Evolutionary conservation across 2,888 invertebrate genomes (phyloP).

Genomic region (Amphipoea lucens): DNA sequence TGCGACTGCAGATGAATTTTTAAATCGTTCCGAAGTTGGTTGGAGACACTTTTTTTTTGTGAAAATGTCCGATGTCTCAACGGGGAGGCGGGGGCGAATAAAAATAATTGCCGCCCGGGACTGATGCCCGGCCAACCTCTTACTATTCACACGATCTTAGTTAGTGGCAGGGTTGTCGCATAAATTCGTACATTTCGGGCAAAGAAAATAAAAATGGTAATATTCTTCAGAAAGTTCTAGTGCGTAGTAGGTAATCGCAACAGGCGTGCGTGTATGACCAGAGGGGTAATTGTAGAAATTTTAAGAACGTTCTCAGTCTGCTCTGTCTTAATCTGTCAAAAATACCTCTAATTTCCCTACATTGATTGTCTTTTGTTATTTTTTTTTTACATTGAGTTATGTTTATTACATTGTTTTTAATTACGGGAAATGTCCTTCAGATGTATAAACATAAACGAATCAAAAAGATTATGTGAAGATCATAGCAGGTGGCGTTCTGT

Average conservation of each 20-base stretch:
- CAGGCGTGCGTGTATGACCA: not conserved
- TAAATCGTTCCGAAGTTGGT: constrained; percentile 67
- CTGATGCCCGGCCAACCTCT: constrained; percentile 80
- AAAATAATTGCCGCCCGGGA: constrained; percentile 84
- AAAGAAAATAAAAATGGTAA: not conserved
- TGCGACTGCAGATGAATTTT: constrained; percentile 72
- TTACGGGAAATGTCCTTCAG: not conserved
- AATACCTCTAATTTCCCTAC: not conserved
- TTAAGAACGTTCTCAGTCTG: no score
- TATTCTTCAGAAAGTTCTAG: not conserved
- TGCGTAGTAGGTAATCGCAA: not conserved
- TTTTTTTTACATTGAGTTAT: no score
- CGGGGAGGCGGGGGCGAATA: constrained; percentile 77
- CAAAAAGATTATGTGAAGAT: not conserved
- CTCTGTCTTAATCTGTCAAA: not conserved
- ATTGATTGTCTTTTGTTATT: no score
- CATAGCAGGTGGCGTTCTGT: not conserved
- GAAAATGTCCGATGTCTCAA: constrained; percentile 64
- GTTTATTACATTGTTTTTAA: no score
- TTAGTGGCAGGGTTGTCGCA: constrained; percentile 75
- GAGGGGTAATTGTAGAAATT: no score
- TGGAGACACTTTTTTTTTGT: constrained; percentile 55
- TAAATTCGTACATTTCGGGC: not conserved
- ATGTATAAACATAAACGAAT: not conserved
- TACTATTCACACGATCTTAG: constrained; percentile 82